Base-by-base conservation (phyloP, 2,113 vertebrate genomes). In the Cathartes aura region DNA sequence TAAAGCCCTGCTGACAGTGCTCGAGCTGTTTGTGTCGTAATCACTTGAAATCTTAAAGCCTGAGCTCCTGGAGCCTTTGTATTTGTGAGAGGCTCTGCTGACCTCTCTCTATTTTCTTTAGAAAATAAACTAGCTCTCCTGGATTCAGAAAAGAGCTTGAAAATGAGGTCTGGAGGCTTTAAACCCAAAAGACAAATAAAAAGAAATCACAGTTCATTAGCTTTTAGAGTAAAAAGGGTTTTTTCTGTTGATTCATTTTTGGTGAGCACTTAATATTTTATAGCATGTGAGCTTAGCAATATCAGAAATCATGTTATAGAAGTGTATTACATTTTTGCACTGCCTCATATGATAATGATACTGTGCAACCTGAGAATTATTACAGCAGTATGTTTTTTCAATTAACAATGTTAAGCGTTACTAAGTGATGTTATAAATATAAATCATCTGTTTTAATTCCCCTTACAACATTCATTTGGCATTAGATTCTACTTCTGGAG, bases 161-260 rank as follows among this genome's bases (percentile, higher is more conserved):
- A 93, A 88, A 93, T 92, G 27, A 89, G 48, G 53, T 66, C 70
- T 93, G 74, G 63, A 84, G 53, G 45, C 34, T 82, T 72, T 79
- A 96, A 94, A 80, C 91, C 84, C 89, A 75, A 87, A 93, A 87
- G 91, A 87, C 56, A 95, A 95, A 91, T 53, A 92, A 89, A 89
- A 95, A 91, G 36, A 87, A 82, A 82, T 68, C 70, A 91, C 79
- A 95, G 70, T 38, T 95, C 80, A 74, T 90, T 94, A 87, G 53
- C 20, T 95, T 91, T 75, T 85, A n/a, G 26, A 79, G 70, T 48
- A 76, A 91, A 96, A 82, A 60, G 12, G 2, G 1, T 36, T 64
- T 73, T 90, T 87, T 22, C 79, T 2, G 2, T 60, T 40, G 52
- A 90, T 87, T 89, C 40, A 29, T 56, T 95, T 82, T 75, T 68